phyloP scores from a whole-genome alignment of 2,888 invertebrate species.

The Andrena fulva region DNA sequence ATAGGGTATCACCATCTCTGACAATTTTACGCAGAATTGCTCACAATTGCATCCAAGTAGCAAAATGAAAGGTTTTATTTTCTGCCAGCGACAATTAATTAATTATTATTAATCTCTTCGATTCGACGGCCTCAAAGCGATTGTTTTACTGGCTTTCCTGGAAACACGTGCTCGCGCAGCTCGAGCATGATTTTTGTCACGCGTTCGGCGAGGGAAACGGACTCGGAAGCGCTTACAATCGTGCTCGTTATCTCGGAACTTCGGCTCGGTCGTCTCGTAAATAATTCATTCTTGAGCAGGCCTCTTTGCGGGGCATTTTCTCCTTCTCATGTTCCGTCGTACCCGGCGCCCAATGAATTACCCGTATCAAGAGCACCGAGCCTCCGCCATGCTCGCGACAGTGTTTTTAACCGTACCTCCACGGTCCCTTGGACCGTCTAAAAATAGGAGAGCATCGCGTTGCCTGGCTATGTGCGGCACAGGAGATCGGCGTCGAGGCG shows the following conservation, averaged over 20 bases:
- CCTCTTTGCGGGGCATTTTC: slow-evolving; percentile 42
- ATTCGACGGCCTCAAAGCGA: neutral
- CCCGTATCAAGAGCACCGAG: slow-evolving; percentile 27
- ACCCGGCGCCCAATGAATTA: slow-evolving; percentile 33
- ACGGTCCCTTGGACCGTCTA: neutral
- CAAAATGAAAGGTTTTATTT: no score
- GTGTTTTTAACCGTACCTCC: slow-evolving; percentile 29
- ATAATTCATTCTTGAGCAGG: slow-evolving; percentile 52
- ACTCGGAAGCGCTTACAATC: slow-evolving; percentile 47
- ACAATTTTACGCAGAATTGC: no score
- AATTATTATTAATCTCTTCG: no score
- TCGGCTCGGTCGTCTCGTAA: slow-evolving; percentile 51
- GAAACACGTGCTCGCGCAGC: slow-evolving; percentile 14
- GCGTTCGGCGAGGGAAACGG: slow-evolving; percentile 10
- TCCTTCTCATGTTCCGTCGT: neutral
- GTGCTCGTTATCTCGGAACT: slow-evolving; percentile 51
- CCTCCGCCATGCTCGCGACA: slow-evolving; percentile 1
- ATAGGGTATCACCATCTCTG: no score
- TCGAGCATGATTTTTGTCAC: slow-evolving; percentile 21
- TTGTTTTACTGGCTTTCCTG: slow-evolving; percentile 13
- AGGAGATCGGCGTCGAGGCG: neutral
- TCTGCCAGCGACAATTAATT: no score
- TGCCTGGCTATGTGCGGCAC: neutral
- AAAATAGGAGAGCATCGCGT: slow-evolving; percentile 39
- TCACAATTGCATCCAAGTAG: no score